Evolutionary conservation across 2,888 invertebrate genomes (phyloP).

Genomic region (Melanostoma mellinum): DNA sequence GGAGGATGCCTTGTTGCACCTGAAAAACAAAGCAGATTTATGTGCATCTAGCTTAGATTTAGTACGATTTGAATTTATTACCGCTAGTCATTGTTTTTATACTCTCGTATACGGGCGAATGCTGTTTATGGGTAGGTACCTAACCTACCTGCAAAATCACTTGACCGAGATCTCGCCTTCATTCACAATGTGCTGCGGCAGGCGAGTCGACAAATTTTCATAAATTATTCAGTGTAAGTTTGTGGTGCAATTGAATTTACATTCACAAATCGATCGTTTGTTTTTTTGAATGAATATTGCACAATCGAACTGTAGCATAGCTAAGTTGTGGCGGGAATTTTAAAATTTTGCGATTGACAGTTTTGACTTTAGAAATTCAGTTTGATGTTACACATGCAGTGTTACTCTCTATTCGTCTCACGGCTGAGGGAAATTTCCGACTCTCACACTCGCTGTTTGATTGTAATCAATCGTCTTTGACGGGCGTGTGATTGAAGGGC

Average conservation of each 20-base stretch:
- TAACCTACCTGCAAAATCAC: slow-evolving; percentile 18
- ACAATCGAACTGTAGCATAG: slow-evolving; percentile 11
- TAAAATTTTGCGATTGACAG: slow-evolving; percentile 13
- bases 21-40: slow-evolving; percentile 52
- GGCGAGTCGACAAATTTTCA: slow-evolving; percentile 43
- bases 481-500: slow-evolving; percentile 52
- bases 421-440: slow-evolving; percentile 58
- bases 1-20: slow-evolving; percentile 53
- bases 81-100: slow-evolving; percentile 35
- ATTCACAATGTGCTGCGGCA: slow-evolving; percentile 36
- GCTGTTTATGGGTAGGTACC: not conserved
- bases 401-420: slow-evolving; percentile 6
- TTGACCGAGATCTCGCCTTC: slow-evolving; percentile 39
- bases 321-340: slow-evolving; percentile 52
- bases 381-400: not conserved
- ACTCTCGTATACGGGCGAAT: not conserved
- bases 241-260: slow-evolving; percentile 13
- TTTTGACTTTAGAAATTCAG: not conserved
- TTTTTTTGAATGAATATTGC: slow-evolving; percentile 64
- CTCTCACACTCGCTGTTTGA: slow-evolving; percentile 49
- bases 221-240: slow-evolving; percentile 68
- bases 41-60: slow-evolving; percentile 58
- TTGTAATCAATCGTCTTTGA: slow-evolving; percentile 62
- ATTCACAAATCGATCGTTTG: slow-evolving; percentile 42
- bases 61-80: slow-evolving; percentile 68